Conservation (phyloP, 2,113 vertebrate genomes). For the Coturnix japonica region DNA sequence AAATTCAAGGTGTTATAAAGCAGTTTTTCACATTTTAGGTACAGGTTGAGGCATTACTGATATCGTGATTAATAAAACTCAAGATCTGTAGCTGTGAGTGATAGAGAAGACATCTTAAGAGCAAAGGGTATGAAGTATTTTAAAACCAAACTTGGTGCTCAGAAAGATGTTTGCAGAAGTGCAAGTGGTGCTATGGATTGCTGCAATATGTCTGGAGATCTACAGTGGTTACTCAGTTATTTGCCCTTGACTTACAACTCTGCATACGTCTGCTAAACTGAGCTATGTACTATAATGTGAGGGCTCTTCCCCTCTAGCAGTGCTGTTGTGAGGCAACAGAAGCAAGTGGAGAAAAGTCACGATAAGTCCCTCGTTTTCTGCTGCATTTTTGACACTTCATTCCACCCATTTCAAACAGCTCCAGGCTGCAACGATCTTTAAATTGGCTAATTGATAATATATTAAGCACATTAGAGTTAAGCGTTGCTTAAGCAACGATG, state of each 20-base stretch:
- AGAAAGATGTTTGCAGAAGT: background rate
- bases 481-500: background rate
- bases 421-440: background rate
- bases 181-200: background rate
- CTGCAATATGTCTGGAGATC: background rate
- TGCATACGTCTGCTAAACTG: background rate
- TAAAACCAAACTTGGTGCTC: background rate
- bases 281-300: accelerated
- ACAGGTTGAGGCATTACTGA: background rate
- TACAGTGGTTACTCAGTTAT: accelerated
- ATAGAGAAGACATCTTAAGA: background rate
- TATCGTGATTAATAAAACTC: too few species aligned
- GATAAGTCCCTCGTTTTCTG: background rate
- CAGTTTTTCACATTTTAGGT: background rate
- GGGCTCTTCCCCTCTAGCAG: background rate
- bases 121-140: background rate
- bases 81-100: background rate
- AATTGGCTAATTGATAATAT: background rate
- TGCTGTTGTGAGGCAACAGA: background rate
- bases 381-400: background rate
- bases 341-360: background rate
- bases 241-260: background rate
- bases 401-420: background rate
- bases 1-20: background rate
- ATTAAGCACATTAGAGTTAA: background rate